A percentile compares a stretch with the other conserved stretches of the same genome.
phyloP scores from a whole-genome alignment of 2,888 invertebrate species.

The Subacronicta megacephala region DNA sequence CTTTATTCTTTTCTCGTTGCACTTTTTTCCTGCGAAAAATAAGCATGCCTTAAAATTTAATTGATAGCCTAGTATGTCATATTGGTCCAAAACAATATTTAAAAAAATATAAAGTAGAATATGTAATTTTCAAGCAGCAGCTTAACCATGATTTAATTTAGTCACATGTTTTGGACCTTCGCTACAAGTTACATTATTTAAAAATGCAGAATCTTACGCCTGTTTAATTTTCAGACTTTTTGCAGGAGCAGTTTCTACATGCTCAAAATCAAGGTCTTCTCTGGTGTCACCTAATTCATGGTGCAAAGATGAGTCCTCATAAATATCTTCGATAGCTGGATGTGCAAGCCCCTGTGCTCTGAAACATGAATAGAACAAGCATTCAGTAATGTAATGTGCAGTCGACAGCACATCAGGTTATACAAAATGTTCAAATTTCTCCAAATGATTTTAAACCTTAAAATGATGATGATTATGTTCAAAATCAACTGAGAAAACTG shows the following conservation, averaged over 20 bases:
- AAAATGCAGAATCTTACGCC: conserved; percentile 70
- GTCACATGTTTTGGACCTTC: too few relatives aligned
- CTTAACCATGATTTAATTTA: too few relatives aligned
- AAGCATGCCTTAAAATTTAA: not conserved
- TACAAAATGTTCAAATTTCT: too few relatives aligned
- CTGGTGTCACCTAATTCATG: conserved; percentile 70
- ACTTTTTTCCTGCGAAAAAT: conserved; percentile 68
- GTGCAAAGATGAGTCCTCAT: conserved; percentile 73
- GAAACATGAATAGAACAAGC: conserved; percentile 22
- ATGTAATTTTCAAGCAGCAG: too few relatives aligned
- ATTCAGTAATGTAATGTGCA: too few relatives aligned
- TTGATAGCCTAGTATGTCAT: not conserved
- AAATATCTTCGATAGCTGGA: conserved; percentile 79
- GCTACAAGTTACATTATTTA: too few relatives aligned
- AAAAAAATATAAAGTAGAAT: too few relatives aligned
- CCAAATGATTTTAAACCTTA: too few relatives aligned
- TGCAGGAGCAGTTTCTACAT: conserved; percentile 46
- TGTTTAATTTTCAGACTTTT: conserved; percentile 78
- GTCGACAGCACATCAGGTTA: too few relatives aligned
- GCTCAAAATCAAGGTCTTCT: conserved; percentile 68
- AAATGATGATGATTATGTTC: too few relatives aligned
- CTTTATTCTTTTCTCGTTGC: conserved; percentile 75
- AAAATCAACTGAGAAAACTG: too few relatives aligned
- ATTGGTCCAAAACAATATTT: too few relatives aligned
- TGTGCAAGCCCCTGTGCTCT: conserved; percentile 75